Conservation (phyloP, 2,113 vertebrate species). For the Papio anubis region DNA sequence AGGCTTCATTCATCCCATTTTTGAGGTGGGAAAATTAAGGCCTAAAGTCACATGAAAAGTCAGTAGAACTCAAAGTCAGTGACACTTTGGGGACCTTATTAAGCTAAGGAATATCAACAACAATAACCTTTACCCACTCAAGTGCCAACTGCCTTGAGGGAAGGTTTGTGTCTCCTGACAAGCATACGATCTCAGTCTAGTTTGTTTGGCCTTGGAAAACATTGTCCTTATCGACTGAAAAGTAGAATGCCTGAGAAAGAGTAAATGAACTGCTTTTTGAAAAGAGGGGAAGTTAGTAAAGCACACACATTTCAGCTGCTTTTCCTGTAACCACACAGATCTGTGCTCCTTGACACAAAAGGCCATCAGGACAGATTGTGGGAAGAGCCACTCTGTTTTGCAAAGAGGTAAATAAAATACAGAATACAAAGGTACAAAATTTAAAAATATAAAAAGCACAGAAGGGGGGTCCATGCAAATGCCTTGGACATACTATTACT, state of each 20-base stretch:
- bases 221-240: constrained; percentile 22
- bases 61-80: not conserved
- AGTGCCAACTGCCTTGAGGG: not conserved
- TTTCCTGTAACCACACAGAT: not conserved
- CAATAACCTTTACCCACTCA: not conserved
- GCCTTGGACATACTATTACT: too few species aligned
- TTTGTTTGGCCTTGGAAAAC: constrained; percentile 25
- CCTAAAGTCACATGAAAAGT: not conserved
- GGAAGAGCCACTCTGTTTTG: not conserved
- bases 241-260: not conserved
- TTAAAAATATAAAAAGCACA: not conserved
- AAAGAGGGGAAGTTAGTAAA: not conserved
- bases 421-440: not conserved
- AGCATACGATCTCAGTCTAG: not conserved
- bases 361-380: not conserved
- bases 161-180: not conserved
- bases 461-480: not conserved
- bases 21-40: not conserved
- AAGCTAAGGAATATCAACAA: not conserved
- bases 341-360: not conserved
- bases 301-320: not conserved
- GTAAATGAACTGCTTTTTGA: constrained; percentile 13
- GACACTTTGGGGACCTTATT: not conserved
- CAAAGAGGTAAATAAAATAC: not conserved
- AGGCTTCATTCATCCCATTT: not conserved